Evolutionary conservation across 2,888 invertebrate species (phyloP).

Genomic region (Nycteola revayana): DNA sequence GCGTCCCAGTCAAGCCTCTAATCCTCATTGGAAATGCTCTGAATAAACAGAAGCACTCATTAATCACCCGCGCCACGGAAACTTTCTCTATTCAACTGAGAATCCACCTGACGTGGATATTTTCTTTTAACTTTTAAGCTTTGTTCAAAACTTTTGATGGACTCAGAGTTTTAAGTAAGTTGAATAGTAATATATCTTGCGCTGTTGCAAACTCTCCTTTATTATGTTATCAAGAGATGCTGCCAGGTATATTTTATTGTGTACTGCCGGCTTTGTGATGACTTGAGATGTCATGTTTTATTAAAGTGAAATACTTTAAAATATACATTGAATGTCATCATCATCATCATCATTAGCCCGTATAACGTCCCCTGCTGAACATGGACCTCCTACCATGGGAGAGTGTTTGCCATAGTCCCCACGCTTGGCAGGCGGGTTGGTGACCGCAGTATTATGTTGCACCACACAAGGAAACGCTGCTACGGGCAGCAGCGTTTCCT

Average conservation of each 20-base stretch:
- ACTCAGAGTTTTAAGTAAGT: slow-evolving; percentile 79
- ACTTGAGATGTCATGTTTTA: too few species aligned
- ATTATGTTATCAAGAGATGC: slow-evolving; percentile 54
- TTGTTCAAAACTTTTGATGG: slow-evolving; percentile 78
- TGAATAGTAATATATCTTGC: slow-evolving; percentile 79
- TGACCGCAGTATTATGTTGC: too few species aligned
- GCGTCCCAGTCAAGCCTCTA: slow-evolving; percentile 38
- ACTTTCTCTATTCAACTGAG: slow-evolving; percentile 72
- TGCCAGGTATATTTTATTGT: slow-evolving; percentile 39
- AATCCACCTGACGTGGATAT: slow-evolving; percentile 78
- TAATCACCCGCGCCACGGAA: slow-evolving; percentile 64
- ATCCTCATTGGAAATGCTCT: slow-evolving; percentile 66
- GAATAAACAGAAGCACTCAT: slow-evolving; percentile 71
- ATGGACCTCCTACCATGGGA: too few species aligned
- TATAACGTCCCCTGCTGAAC: too few species aligned
- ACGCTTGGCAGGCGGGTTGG: too few species aligned
- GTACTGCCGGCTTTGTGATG: slow-evolving; percentile 21
- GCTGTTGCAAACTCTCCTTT: slow-evolving; percentile 45
- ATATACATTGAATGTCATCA: too few species aligned
- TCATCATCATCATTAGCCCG: too few species aligned
- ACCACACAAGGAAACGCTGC: too few species aligned
- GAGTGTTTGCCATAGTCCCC: too few species aligned
- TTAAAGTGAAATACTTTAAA: too few species aligned
- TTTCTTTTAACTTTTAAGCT: slow-evolving; percentile 82
- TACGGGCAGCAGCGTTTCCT: too few species aligned